Percentiles rank a stretch among this genome's conserved stretches.
These are phyloP conservation scores for Lerema accius DNA, from an alignment of 1,140 invertebrate genomes.

Conservation along the genomic window DNA sequence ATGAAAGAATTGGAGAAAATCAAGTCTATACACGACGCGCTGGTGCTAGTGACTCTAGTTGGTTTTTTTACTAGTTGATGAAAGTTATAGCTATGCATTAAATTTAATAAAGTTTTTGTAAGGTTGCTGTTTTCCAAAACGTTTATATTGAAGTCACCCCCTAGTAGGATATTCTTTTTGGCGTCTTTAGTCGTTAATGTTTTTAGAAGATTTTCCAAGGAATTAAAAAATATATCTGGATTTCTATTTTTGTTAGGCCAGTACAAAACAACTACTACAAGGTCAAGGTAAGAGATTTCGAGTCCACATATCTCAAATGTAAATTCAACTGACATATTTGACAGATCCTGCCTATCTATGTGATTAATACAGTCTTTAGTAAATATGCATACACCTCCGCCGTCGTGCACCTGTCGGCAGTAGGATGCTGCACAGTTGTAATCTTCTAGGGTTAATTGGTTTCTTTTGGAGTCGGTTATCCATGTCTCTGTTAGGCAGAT, in stretches of 20 bases:
- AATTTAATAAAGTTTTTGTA: conserved; percentile 8
- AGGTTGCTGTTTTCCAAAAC: conserved; percentile 6
- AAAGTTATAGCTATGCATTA: conserved; percentile 18
- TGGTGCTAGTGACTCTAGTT: conserved; percentile 9
- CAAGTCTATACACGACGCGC: conserved; percentile 2
- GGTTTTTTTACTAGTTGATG: conserved; percentile 10
- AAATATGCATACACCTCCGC: conserved; percentile 8
- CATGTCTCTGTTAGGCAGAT: conserved; percentile 6
- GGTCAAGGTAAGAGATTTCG: background rate
- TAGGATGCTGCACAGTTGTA: conserved; percentile 1
- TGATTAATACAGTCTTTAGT: background rate
- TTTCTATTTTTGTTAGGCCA: conserved; percentile 15
- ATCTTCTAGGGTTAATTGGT: background rate
- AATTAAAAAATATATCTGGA: conserved; percentile 7
- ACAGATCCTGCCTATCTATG: background rate
- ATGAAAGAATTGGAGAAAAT: background rate
- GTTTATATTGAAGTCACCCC: conserved; percentile 13
- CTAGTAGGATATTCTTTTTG: conserved; percentile 9
- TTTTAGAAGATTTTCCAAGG: conserved; percentile 13
- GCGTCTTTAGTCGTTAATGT: background rate
- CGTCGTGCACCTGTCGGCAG: background rate
- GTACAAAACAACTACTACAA: conserved; percentile 9
- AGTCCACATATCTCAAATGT: conserved; percentile 10
- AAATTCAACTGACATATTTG: conserved; percentile 12
- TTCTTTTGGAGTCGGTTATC: conserved; percentile 2